Conservation (phyloP, 2,113 vertebrate genomes). For the Regulus satrapa region DNA sequence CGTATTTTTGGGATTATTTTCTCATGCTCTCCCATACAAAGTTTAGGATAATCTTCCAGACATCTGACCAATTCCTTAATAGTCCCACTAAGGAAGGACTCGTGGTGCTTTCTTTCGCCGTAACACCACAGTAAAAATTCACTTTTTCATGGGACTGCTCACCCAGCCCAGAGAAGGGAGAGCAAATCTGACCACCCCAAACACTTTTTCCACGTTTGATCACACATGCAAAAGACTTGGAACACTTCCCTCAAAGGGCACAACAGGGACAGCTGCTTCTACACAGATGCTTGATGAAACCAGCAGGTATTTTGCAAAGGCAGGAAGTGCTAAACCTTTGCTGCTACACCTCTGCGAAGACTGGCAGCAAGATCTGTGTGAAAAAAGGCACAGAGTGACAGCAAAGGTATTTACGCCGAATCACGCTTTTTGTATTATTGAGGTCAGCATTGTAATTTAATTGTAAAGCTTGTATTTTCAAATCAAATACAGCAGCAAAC, state of each 20-base stretch:
- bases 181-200: neutral
- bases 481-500: neutral
- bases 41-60: neutral
- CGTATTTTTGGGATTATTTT: neutral
- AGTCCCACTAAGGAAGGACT: neutral
- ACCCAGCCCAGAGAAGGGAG: neutral
- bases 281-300: neutral
- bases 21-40: neutral
- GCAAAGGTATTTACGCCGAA: accelerated
- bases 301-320: neutral
- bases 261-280: neutral
- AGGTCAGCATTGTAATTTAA: neutral
- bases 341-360: neutral
- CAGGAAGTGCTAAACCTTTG: neutral
- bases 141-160: neutral
- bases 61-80: neutral
- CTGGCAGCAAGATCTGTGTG: neutral
- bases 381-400: neutral
- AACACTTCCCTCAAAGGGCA: neutral
- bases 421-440: accelerated
- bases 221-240: accelerated
- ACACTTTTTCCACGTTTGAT: neutral
- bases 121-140: neutral
- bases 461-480: neutral
- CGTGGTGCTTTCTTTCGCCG: accelerated